A percentile compares a stretch with the other conserved stretches of the same genome.
phyloP scores from a whole-genome alignment of 2,888 invertebrate species.

The Acleris literana region DNA sequence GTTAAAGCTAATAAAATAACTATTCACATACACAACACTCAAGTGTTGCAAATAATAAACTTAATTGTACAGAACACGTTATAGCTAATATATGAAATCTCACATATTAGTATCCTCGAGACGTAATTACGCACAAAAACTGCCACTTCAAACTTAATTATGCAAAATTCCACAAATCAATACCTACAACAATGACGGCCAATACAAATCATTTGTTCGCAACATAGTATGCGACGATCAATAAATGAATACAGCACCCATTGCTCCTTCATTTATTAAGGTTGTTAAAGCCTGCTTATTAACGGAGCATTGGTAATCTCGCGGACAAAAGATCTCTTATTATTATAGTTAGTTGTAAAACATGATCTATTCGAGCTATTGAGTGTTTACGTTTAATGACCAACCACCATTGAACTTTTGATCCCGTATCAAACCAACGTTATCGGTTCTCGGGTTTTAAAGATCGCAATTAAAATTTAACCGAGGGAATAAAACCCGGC shows the following conservation, averaged over 20 bases:
- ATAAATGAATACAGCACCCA: conserved; percentile 21
- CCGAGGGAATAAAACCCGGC: conserved; percentile 54
- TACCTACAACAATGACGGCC: conserved; percentile 50
- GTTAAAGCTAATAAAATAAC: conserved; percentile 10
- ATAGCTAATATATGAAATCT: conserved; percentile 65
- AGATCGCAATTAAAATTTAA: conserved; percentile 67
- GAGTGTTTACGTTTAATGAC: conserved; percentile 45
- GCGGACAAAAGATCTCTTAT: conserved; percentile 23
- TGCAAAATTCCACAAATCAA: conserved; percentile 74
- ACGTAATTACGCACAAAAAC: conserved; percentile 70
- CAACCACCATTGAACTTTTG: conserved; percentile 59
- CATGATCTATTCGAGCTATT: conserved; percentile 40
- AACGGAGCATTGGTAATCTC: conserved; percentile 35
- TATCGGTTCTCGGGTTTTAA: conserved; percentile 52
- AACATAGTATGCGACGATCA: conserved; percentile 29
- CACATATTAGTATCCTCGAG: conserved; percentile 56
- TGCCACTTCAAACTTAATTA: conserved; percentile 75
- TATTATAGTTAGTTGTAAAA: conserved; percentile 32
- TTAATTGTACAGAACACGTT: conserved; percentile 59
- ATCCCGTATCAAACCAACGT: conserved; percentile 58
- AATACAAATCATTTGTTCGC: conserved; percentile 36
- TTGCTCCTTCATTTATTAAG: conserved; percentile 32
- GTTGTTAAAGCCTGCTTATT: conserved; percentile 22
- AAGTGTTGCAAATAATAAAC: conserved; percentile 36
- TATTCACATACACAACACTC: conserved; percentile 19